phyloP scores from a whole-genome alignment of 1,140 invertebrate species.

The Zaprionus inermis region DNA sequence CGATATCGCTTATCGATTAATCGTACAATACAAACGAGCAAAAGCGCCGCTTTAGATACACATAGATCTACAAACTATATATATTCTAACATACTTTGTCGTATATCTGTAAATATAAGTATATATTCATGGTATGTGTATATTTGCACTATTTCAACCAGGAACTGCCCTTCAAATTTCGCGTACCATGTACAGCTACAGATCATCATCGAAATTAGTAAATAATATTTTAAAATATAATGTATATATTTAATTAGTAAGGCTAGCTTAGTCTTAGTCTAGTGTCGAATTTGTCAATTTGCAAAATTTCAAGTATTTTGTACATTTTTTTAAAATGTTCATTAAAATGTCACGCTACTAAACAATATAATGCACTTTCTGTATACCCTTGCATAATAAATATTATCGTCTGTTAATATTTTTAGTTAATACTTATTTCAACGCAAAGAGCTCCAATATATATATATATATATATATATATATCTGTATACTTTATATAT shows the following conservation, averaged over 20 bases:
- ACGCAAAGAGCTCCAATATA: constrained; percentile 25
- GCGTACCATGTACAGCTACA: constrained; percentile 14
- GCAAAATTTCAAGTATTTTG: background rate
- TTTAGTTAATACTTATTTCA: constrained; percentile 2
- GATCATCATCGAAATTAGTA: constrained; percentile 1
- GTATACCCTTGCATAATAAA: constrained; percentile 30
- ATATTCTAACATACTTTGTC: constrained; percentile 28
- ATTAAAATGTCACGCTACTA: background rate
- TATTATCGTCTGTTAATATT: constrained; percentile 10
- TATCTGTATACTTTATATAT: background rate
- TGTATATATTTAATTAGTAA: background rate
- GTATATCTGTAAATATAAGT: constrained; percentile 46
- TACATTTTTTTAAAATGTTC: background rate
- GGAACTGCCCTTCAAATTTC: constrained; percentile 66
- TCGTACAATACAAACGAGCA: constrained; percentile 10
- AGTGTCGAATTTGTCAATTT: background rate
- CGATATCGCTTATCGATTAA: constrained; percentile 5
- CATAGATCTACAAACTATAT: constrained; percentile 19
- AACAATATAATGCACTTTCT: constrained; percentile 46
- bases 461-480: constrained; percentile 11
- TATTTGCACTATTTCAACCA: constrained; percentile 80
- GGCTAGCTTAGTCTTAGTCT: constrained; percentile 18
- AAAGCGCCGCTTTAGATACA: constrained; percentile 35
- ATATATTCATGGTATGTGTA: constrained; percentile 52
- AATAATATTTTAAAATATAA: background rate